Percentiles rank a stretch among this genome's conserved stretches.
These are phyloP conservation scores for Chiropotes sagulatus DNA, from an alignment of 2,797 vertebrate species.

Conservation along the genomic window DNA sequence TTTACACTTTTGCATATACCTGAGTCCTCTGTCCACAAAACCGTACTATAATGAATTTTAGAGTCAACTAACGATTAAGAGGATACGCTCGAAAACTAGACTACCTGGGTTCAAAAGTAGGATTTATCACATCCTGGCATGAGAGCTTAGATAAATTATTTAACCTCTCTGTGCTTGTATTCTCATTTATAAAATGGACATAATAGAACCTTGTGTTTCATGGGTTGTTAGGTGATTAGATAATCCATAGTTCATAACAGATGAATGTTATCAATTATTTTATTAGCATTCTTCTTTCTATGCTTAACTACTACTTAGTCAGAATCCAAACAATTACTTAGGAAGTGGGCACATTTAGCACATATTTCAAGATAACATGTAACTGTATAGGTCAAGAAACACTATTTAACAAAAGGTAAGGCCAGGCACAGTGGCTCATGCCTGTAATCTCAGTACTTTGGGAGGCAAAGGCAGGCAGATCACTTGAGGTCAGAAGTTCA, in stretches of 20 bases:
- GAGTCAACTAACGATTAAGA: conserved; percentile 38
- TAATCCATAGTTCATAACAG: conserved; percentile 2
- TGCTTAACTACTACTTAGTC: conserved; percentile 39
- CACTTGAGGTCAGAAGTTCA: background rate
- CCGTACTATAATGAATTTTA: conserved; percentile 22
- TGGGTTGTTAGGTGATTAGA: background rate
- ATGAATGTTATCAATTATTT: background rate
- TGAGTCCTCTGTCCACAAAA: conserved; percentile 1
- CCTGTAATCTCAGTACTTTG: background rate
- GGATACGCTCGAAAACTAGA: conserved; percentile 10
- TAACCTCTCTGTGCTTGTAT: background rate
- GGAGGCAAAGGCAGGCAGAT: background rate
- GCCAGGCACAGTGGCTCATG: background rate
- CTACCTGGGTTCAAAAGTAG: background rate
- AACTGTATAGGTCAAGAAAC: background rate
- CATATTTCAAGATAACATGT: background rate
- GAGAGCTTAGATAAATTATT: background rate
- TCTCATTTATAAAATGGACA: background rate
- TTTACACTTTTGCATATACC: background rate
- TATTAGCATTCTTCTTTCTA: background rate
- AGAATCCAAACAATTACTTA: conserved; percentile 31
- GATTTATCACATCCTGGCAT: background rate
- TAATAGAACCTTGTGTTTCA: background rate
- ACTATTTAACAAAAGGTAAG: conserved; percentile 3
- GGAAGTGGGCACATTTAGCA: background rate